Evolutionary conservation across 2,888 invertebrate species (phyloP).

Genomic region (Mylabris sibirica): DNA sequence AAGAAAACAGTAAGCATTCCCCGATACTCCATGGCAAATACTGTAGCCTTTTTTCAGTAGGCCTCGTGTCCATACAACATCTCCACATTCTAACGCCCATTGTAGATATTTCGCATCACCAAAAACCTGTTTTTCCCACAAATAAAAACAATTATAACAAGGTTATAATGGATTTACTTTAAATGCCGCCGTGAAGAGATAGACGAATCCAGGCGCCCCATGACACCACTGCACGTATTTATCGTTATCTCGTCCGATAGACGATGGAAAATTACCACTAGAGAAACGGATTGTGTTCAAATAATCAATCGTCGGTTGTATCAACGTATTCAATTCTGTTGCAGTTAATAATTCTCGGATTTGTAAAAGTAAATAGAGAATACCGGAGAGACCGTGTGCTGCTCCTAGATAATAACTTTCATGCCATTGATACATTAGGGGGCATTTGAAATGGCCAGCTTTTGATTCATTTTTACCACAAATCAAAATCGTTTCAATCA

Average conservation of each 20-base stretch:
- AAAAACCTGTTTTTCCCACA: slow-evolving; percentile 66
- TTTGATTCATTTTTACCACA: slow-evolving; percentile 71
- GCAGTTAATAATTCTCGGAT: slow-evolving; percentile 68
- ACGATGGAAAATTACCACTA: slow-evolving; percentile 81
- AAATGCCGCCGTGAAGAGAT: slow-evolving; percentile 72
- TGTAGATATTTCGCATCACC: slow-evolving; percentile 73
- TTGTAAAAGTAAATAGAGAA: slow-evolving; percentile 82
- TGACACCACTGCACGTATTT: slow-evolving; percentile 93
- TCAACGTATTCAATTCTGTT: slow-evolving; percentile 65
- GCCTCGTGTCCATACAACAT: slow-evolving; percentile 83
- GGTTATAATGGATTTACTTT: slow-evolving; percentile 62
- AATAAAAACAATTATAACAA: neutral
- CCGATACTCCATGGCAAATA: slow-evolving; percentile 87
- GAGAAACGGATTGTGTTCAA: slow-evolving; percentile 65
- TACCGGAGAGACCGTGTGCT: slow-evolving; percentile 89
- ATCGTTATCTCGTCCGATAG: slow-evolving; percentile 73
- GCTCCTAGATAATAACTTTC: slow-evolving; percentile 86
- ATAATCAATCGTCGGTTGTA: slow-evolving; percentile 74
- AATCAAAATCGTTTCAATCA: slow-evolving; percentile 68
- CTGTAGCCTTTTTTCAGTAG: slow-evolving; percentile 85
- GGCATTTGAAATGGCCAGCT: slow-evolving; percentile 65
- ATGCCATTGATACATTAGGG: slow-evolving; percentile 88
- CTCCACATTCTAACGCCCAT: slow-evolving; percentile 74
- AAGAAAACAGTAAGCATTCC: slow-evolving; percentile 86
- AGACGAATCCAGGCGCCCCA: slow-evolving; percentile 88